Evolutionary conservation across 1,140 invertebrate species (phyloP).

Genomic region (Cephus cinctus): DNA sequence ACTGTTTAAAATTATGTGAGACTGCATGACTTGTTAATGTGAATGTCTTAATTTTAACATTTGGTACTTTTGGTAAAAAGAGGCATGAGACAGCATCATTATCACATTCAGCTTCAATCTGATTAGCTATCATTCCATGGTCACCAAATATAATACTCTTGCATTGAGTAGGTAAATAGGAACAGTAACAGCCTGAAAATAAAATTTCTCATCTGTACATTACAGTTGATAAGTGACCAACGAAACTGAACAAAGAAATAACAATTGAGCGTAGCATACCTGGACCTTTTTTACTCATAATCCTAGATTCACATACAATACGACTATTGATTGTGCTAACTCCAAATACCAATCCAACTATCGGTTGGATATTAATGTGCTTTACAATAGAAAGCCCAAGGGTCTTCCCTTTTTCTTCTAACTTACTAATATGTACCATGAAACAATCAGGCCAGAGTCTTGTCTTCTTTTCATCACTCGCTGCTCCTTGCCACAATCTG

Average conservation of each 20-base stretch:
- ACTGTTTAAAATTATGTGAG: conserved; percentile 19
- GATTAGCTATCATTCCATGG: not conserved
- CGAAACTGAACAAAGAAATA: conserved; percentile 3
- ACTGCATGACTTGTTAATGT: not conserved
- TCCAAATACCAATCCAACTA: conserved; percentile 20
- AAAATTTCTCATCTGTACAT: too few relatives aligned
- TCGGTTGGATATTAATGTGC: conserved; percentile 23
- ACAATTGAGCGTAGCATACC: not conserved
- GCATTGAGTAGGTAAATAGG: conserved; percentile 23
- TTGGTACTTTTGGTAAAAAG: too few relatives aligned
- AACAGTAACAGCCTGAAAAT: conserved; percentile 24
- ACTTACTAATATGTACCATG: conserved; percentile 4
- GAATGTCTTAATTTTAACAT: too few relatives aligned
- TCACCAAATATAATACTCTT: conserved; percentile 4
- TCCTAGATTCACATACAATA: not conserved
- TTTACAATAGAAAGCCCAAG: conserved; percentile 5
- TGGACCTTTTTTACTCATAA: not conserved
- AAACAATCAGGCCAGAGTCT: conserved; percentile 19
- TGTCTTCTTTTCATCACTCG: conserved; percentile 25
- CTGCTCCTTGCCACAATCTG: conserved; percentile 41
- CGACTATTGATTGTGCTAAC: not conserved
- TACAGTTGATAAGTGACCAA: too few relatives aligned
- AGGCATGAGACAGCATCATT: too few relatives aligned
- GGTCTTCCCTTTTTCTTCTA: conserved; percentile 6
- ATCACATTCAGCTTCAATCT: conserved; percentile 29